A percentile compares a stretch with the other conserved stretches of the same genome.
Conservation (phyloP, 37 sponge, comb jelly and placozoan species). For the Halichondria panicea region DNA sequence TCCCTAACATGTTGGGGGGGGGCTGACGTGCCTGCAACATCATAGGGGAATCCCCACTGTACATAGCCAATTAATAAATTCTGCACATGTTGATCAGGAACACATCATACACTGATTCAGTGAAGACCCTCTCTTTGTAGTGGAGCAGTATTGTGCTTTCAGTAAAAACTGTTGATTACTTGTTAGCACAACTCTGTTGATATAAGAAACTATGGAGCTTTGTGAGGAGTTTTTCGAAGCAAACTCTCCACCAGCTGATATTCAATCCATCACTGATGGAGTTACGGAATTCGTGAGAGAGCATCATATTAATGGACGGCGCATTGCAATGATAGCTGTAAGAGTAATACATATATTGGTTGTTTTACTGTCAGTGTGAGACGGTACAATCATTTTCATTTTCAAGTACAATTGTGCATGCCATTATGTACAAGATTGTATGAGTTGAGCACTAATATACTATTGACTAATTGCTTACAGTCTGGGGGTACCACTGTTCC, state of each 20-base stretch:
- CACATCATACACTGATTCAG: too few relatives aligned
- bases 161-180: too few relatives aligned
- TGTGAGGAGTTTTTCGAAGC: constrained; percentile 37
- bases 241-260: constrained; percentile 22
- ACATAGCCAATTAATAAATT: too few relatives aligned
- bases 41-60: too few relatives aligned
- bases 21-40: too few relatives aligned
- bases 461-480: constrained; percentile 7
- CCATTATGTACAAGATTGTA: neutral
- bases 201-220: too few relatives aligned
- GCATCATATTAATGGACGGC: neutral
- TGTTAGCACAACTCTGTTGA: too few relatives aligned
- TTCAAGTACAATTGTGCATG: neutral
- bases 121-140: too few relatives aligned
- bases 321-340: constrained; percentile 39
- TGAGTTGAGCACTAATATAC: neutral
- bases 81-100: too few relatives aligned
- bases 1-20: too few relatives aligned
- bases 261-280: neutral
- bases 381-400: neutral
- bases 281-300: constrained; percentile 8
- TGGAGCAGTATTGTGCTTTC: too few relatives aligned
- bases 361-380: neutral
- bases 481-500: constrained; percentile 98
- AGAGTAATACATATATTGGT: neutral